Conservation (phyloP, 2,113 vertebrate species). For the Morphnarchus princeps region DNA sequence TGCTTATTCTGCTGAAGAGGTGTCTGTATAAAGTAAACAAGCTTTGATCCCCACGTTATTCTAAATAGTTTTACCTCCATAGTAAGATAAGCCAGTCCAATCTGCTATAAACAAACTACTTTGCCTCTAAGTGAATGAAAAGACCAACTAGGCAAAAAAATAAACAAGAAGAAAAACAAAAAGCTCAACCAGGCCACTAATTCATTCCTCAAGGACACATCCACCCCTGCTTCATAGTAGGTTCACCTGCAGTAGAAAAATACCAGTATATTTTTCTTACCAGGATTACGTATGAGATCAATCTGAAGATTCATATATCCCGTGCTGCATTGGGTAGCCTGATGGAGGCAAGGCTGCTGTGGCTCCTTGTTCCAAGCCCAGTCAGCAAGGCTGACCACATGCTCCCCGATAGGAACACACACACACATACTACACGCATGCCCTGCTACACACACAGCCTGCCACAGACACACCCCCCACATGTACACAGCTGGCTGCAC, state of each 20-base stretch:
- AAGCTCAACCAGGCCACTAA: not conserved
- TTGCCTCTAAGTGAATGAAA: not conserved
- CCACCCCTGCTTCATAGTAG: not conserved
- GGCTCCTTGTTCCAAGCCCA: not conserved
- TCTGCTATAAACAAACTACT: not conserved
- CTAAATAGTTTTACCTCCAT: not conserved
- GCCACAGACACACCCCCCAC: too few species aligned
- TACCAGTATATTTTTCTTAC: not conserved
- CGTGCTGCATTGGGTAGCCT: too few species aligned
- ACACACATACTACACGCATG: too few species aligned
- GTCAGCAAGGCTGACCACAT: not conserved
- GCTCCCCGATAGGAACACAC: fast-evolving
- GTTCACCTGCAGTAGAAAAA: not conserved
- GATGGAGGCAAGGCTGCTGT: not conserved
- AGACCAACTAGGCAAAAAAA: not conserved
- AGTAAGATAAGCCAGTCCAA: not conserved
- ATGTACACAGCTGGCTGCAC: too few species aligned
- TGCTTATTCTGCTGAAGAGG: not conserved
- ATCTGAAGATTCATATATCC: not conserved
- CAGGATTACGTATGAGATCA: not conserved
- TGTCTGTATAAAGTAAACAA: not conserved
- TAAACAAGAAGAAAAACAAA: not conserved
- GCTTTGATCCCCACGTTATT: not conserved
- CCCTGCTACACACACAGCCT: too few species aligned
- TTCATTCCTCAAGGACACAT: not conserved